Percentiles rank a stretch among this genome's conserved stretches.
These are phyloP conservation scores for Ellobium chinense DNA, from an alignment of 2,888 invertebrate species.

Conservation along the genomic window DNA sequence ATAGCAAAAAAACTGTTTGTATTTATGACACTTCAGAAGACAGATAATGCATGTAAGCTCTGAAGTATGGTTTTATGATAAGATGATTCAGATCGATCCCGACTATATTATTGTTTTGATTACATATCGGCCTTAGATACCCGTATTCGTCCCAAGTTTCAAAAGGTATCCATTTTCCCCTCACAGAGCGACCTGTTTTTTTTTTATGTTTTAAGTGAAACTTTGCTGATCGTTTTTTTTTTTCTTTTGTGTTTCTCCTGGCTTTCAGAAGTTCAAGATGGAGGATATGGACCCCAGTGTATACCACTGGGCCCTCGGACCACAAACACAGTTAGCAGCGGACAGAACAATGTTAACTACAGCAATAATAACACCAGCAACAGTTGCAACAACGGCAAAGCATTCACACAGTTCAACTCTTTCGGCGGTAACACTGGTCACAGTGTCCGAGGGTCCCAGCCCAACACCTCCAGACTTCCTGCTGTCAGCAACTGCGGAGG, in stretches of 20 bases:
- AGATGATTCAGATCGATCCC: no score
- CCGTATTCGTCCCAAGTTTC: no score
- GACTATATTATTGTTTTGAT: no score
- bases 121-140: no score
- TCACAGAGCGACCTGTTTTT: no score
- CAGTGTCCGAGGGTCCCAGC: not conserved
- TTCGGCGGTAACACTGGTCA: slow-evolving; percentile 51
- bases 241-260: not conserved
- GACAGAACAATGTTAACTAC: slow-evolving; percentile 26
- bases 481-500: not conserved
- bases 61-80: no score
- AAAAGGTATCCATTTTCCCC: no score
- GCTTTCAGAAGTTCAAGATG: slow-evolving; percentile 45
- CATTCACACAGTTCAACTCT: slow-evolving; percentile 10
- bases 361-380: not conserved
- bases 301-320: slow-evolving; percentile 50
- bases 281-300: slow-evolving; percentile 57
- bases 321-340: slow-evolving; percentile 22
- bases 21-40: no score
- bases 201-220: no score
- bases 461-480: slow-evolving; percentile 2
- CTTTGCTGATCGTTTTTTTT: not conserved
- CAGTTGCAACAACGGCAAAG: slow-evolving; percentile 39
- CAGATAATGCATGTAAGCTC: no score
- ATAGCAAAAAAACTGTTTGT: no score